Base-by-base conservation (phyloP, 2,888 invertebrate species). In the Aromia moschata region DNA sequence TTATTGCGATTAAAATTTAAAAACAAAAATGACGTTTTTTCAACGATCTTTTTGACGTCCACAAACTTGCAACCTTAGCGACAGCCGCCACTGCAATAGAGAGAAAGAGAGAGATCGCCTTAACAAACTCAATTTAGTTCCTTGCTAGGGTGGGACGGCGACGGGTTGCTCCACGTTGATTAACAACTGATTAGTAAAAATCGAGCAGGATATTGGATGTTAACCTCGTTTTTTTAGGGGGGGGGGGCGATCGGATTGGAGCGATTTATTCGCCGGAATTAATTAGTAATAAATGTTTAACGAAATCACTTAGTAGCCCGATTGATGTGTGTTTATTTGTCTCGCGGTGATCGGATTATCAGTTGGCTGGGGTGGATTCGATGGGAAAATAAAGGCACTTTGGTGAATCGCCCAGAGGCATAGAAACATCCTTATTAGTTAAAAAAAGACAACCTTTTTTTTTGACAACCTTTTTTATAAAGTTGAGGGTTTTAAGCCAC, bases 121-220 rank as follows among this genome's bases (percentile, higher is more conserved):
- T 68, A 62, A 67, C 70, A 69, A 72, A 73, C 69, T 71, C 66
- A 73, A 73, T 73, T 71, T 70, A 64, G 67, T 69, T 70, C 64
- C 64, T 66, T 64, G 58, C 59, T 56, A 53, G 63, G 62, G 51
- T 56, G 55, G 63, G 62, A 49, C 54, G 58, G 58, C 54, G 55
- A 61, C 56, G 67, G 69, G 68, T 68, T 68, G 64, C 59, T 65
- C 37, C 47, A 60, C 62, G 71, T 72, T 74, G 72, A 75, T 74
- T 75, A 75, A 72, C 72, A 70, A 71, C 71, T 73, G 72, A 72
- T 75, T 74, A 73, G 71, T 69, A 73, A 73, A 72, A 72, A 71
- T 71, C 61, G 64, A 55, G 33, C 58, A 44, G 62, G 64, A 66
- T 68, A 68, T 67, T 65, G 67, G 66, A 64, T 62, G 65, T 62